phyloP scores from a whole-genome alignment of 2,797 vertebrate species.

The Acropternis orthonyx region DNA sequence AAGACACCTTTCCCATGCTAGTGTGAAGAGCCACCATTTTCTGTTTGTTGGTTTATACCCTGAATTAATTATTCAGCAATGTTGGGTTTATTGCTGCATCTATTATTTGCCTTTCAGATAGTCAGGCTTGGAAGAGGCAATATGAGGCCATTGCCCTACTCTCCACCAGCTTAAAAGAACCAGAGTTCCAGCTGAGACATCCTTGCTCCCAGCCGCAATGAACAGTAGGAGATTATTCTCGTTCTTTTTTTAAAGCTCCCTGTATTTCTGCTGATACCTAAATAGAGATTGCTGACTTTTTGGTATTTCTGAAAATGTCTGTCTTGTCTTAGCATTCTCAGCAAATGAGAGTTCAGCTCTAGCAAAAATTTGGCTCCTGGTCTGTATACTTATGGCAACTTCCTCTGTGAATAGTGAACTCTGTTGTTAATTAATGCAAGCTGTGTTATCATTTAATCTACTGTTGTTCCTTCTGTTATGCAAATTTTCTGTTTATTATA shows the following conservation, averaged over 20 bases:
- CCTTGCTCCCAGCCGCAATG: background rate
- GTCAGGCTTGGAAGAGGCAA: background rate
- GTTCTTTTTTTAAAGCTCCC: background rate
- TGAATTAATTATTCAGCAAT: background rate
- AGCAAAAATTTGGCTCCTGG: background rate
- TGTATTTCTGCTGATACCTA: constrained; percentile 3
- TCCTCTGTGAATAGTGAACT: constrained; percentile 17
- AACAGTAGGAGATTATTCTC: background rate
- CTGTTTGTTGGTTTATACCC: background rate
- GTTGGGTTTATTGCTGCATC: background rate
- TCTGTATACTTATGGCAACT: constrained; percentile 14
- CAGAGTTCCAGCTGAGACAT: background rate
- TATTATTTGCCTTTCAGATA: background rate
- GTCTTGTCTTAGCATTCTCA: background rate
- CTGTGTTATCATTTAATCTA: constrained; percentile 33
- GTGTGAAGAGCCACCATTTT: background rate
- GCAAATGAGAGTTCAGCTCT: background rate
- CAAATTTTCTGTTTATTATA: constrained; percentile 37
- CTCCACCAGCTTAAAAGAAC: background rate
- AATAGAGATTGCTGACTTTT: background rate
- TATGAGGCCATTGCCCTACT: background rate
- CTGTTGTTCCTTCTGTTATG: constrained; percentile 45
- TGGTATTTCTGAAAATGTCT: constrained; percentile 12
- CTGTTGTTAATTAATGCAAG: constrained; percentile 46
- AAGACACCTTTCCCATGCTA: fast-evolving